These are phyloP conservation scores for Archocentrus centrarchus DNA, from an alignment of 2,113 vertebrate genomes.

Conservation along the genomic window DNA sequence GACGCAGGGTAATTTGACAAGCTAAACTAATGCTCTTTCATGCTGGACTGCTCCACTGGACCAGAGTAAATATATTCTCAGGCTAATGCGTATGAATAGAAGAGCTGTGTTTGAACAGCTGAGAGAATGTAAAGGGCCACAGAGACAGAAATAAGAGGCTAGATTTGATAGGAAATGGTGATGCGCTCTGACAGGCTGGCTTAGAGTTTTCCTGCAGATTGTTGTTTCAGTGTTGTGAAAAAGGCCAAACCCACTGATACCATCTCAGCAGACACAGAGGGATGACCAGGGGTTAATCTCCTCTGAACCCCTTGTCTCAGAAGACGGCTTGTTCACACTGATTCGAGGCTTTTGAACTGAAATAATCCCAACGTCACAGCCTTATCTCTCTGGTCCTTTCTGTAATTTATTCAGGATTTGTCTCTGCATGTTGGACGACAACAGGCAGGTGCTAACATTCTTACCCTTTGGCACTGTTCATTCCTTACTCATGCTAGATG, in stretches of 20 bases:
- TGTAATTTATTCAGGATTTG: slow-evolving; percentile 52
- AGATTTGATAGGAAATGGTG: slow-evolving; percentile 8
- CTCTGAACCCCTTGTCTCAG: slow-evolving; percentile 9
- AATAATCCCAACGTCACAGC: slow-evolving; percentile 38
- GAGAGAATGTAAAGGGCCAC: slow-evolving; percentile 62
- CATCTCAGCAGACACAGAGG: slow-evolving; percentile 10
- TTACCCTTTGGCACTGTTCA: not conserved
- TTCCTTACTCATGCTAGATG: not conserved
- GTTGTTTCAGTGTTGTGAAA: not conserved
- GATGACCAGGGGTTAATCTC: slow-evolving; percentile 51
- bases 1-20: slow-evolving; percentile 85
- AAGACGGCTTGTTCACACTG: slow-evolving; percentile 38
- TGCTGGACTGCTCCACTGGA: slow-evolving; percentile 85
- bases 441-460: slow-evolving; percentile 42
- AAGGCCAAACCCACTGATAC: not conserved
- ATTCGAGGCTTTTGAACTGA: slow-evolving; percentile 40
- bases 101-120: slow-evolving; percentile 86
- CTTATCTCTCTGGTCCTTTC: slow-evolving; percentile 29
- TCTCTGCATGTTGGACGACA: slow-evolving; percentile 1
- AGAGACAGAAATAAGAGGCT: slow-evolving; percentile 5
- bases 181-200: not conserved
- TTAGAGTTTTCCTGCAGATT: not conserved
- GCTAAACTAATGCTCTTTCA: slow-evolving; percentile 89
- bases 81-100: slow-evolving; percentile 86
- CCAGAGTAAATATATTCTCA: slow-evolving; percentile 89